phyloP scores from a whole-genome alignment of 1,140 invertebrate genomes.

The Pinna nobilis region DNA sequence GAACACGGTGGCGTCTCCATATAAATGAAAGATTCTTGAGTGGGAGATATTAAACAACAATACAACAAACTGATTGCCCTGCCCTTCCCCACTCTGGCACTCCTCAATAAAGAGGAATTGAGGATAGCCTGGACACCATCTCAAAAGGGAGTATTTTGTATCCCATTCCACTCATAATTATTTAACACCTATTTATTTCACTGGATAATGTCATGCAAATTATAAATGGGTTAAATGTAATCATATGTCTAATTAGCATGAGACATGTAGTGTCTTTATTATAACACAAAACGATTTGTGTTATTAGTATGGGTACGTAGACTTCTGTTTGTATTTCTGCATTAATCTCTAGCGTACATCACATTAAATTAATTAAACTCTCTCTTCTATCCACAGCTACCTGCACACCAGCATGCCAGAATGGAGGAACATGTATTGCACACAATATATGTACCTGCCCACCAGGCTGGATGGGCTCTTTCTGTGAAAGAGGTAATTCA shows the following conservation, averaged over 20 bases:
- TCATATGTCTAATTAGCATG: not conserved
- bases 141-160: no score
- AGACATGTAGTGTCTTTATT: not conserved
- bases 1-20: no score
- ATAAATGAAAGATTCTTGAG: no score
- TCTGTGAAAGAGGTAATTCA: slow-evolving; percentile 79
- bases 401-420: slow-evolving; percentile 84
- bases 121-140: no score
- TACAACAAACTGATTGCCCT: no score
- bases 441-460: slow-evolving; percentile 84
- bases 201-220: not conserved
- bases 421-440: slow-evolving; percentile 85
- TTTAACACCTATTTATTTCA: not conserved
- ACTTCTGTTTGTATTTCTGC: not conserved
- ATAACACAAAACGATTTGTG: not conserved
- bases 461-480: slow-evolving; percentile 82
- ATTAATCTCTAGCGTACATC: not conserved
- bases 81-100: no score
- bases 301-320: not conserved
- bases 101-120: no score
- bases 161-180: no score
- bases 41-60: no score
- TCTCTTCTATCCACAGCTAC: slow-evolving; percentile 77
- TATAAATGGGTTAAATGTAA: not conserved
- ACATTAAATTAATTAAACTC: not conserved